Evolutionary conservation across 2,888 invertebrate species (phyloP), one percentile per base, ranked within the genome.

Genomic region (Notocelia uddmanniana): DNA sequence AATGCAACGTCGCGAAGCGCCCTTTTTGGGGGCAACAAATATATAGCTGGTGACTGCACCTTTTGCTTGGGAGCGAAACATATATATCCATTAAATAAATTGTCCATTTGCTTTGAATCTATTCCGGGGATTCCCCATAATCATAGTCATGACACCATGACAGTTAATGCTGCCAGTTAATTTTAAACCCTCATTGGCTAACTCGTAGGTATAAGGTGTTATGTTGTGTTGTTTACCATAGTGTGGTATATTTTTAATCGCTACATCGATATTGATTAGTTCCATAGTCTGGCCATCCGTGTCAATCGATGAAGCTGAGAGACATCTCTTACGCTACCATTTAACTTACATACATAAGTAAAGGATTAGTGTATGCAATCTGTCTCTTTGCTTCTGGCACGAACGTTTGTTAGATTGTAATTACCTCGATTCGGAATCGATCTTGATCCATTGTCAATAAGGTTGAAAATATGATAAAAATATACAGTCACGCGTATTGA

Each of bases 231-330:
- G 48, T 62, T 72, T 62, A 68, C 72, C 55, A 50, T 48, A 54
- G 64, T 66, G 59, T 67, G 66, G 66, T 71, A 67, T 67, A 34
- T 72, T 70, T 31, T 54, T 60, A 60, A 55, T 67, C 63, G 34
- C 50, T 54, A 52, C 52, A 63, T 63, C 63, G 50, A 64, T 64
- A 64, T 64, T 64, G 31, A 9, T 34, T 15, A 21, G 31, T 52
- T 50, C 31, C 45, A n/a, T 45, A 5, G 45, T 45, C 45, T n/a
- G n/a, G n/a, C 45, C 45, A 45, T n/a, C 45, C 45, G 45, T 45
- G 45, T 45, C 45, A n/a, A 45, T 45, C 1, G 1, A 5, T n/a
- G 45, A 6, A n/a, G 45, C 45, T 45, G 45, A n/a, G n/a, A 45
- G 6, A 45, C 6, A 0, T 41, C 2, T 41, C 45, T 45, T 6